Percentiles rank a stretch among this genome's conserved stretches.
phyloP scores from a whole-genome alignment of 23 tunicate genomes.

The Diplosoma virens region DNA sequence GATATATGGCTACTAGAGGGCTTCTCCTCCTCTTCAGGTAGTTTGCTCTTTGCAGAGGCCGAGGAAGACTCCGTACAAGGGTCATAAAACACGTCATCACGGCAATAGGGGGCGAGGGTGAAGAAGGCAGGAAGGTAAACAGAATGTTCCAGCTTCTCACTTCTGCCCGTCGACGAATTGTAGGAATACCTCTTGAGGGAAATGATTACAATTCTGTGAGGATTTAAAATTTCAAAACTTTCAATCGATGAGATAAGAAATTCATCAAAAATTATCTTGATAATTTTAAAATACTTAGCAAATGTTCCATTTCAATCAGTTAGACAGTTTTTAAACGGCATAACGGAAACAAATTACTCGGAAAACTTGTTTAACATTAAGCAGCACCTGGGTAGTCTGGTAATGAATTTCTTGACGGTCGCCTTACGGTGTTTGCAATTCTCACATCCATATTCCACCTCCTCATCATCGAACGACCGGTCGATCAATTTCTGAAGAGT shows the following conservation, averaged over 20 bases:
- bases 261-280: no score
- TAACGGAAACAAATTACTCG: neutral
- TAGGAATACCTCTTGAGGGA: conserved; percentile 51
- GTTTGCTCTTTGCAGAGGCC: no score
- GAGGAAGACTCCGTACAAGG: no score
- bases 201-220: conserved; percentile 43
- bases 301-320: neutral
- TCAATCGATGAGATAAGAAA: no score
- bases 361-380: neutral
- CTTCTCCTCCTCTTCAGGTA: no score
- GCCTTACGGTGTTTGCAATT: conserved; percentile 34
- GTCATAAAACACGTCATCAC: neutral
- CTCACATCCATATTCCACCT: conserved; percentile 40
- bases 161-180: conserved; percentile 16
- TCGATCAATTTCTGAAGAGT: conserved; percentile 36
- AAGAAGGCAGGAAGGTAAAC: conserved; percentile 2
- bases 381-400: conserved; percentile 51
- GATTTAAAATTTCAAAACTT: neutral
- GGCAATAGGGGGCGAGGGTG: neutral
- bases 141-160: conserved; percentile 17
- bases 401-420: conserved; percentile 9
- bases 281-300: no score
- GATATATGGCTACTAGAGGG: no score
- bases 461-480: conserved; percentile 21
- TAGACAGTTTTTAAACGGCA: neutral